Conservation (phyloP, 2,797 vertebrate species). For the Pseudochromis fuscus region DNA sequence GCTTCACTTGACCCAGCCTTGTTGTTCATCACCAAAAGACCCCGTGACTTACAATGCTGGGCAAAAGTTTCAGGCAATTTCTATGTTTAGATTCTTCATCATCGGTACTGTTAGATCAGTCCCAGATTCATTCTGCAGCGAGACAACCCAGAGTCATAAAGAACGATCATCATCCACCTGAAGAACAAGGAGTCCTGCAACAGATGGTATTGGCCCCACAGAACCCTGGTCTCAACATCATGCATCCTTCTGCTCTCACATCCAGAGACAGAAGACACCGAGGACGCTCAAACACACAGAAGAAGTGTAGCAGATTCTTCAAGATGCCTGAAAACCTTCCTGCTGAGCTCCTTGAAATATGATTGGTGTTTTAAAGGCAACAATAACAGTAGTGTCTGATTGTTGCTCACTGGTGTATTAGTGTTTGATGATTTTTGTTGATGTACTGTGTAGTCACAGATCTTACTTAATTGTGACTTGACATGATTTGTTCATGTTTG, state of each 20-base stretch:
- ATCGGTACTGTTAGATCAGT: no score
- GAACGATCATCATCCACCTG: neutral
- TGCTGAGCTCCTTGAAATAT: no score
- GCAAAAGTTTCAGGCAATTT: no score
- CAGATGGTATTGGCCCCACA: neutral
- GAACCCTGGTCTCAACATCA: neutral
- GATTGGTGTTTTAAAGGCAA: neutral
- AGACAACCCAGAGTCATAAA: no score
- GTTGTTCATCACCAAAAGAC: constrained; percentile 34
- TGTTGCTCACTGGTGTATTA: constrained; percentile 6
- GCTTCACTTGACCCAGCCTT: constrained; percentile 31
- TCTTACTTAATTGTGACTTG: constrained; percentile 46
- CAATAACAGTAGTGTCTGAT: neutral
- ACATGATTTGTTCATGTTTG: constrained; percentile 65
- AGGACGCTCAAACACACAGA: neutral
- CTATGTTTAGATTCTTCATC: no score
- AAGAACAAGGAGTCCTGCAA: neutral
- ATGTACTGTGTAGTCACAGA: constrained; percentile 36
- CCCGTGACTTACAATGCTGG: constrained; percentile 7
- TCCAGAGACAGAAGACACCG: neutral
- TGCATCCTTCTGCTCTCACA: neutral
- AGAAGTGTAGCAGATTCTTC: neutral
- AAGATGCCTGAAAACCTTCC: neutral
- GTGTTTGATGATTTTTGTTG: constrained; percentile 22
- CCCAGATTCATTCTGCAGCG: neutral